These are phyloP conservation scores for Enoplolaimus lenunculus DNA, from an alignment of 2,888 invertebrate species.

Conservation along the genomic window DNA sequence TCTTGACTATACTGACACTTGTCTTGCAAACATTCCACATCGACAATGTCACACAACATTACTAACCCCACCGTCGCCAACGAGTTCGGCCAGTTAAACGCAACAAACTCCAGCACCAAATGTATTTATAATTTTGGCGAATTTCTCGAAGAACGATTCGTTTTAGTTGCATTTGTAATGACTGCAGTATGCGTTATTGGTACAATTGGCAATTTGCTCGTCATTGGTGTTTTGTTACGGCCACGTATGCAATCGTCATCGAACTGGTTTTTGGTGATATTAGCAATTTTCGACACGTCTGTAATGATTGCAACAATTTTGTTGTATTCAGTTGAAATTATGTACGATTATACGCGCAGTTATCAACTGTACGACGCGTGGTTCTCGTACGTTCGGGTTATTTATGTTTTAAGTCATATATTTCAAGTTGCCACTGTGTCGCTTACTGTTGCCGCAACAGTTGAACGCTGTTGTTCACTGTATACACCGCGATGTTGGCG, in stretches of 20 bases:
- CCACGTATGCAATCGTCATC: neutral
- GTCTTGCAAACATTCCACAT: too few relatives aligned
- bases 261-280: conserved; percentile 6
- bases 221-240: conserved; percentile 3
- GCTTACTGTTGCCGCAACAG: conserved; percentile 11
- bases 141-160: too few relatives aligned
- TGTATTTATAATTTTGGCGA: too few relatives aligned
- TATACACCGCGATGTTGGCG: neutral
- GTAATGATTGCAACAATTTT: conserved; percentile 13
- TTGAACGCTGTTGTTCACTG: conserved; percentile 7
- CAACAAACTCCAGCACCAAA: too few relatives aligned
- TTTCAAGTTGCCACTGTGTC: conserved; percentile 7
- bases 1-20: too few relatives aligned
- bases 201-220: conserved; percentile 9
- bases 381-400: conserved; percentile 8
- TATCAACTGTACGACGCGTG: neutral
- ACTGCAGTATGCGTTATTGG: conserved; percentile 11
- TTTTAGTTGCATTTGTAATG: conserved; percentile 14
- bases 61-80: too few relatives aligned
- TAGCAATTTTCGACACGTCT: conserved; percentile 5
- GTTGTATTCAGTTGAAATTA: conserved; percentile 3
- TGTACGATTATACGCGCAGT: conserved; percentile 11
- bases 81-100: too few relatives aligned
- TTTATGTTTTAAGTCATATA: conserved; percentile 13
- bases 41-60: too few relatives aligned